Base-by-base conservation (phyloP, 2,888 invertebrate genomes). In the Pristionchus maxplancki region DNA sequence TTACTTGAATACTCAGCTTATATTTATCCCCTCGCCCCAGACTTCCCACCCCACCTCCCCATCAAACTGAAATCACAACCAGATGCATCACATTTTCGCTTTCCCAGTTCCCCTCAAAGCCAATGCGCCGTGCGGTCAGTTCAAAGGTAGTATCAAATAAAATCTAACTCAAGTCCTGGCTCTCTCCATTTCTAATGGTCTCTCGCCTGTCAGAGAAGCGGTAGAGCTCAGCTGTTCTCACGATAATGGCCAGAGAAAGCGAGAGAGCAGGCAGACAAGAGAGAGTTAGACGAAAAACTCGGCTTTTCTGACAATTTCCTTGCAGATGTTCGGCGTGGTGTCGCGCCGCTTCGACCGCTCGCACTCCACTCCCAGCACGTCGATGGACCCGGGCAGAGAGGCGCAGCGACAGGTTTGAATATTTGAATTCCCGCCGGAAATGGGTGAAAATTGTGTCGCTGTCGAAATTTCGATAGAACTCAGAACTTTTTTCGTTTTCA, bases 301-400 rank as follows among this genome's bases (percentile, higher is more conserved):
- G 58, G 3, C 0, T 24, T 24, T 24, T 58, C 58, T n/a, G 24
- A 58, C n/a, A 9, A 17, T 67, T 67, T 34, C 31, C 28, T n/a
- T 31, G 11, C 87, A 87, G 87, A 87, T 87, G 87, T 71, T 87
- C 74, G 87, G 87, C 24, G 87, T 87, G 20, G 87, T 87, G 2
- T 50, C 87, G 6, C 34, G 50, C 4, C 50, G 74, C 17, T 74
- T 87, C 50, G 87, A 87, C 34, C 44, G 87, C 20, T 37, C 71
- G 11, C 48, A 67, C 5, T 87, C 87, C 13, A 31, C 24, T 17
- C 82, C 82, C 34, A 34, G 34, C 34, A 83, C 82, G 53, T 83
- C 82, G 53, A 83, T 83, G 82, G 82, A 83, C 20, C 78, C 78
- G 4, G 78, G 78, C 48, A 78, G 28, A 28, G 78, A 78, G 48